Percentiles rank a stretch among this genome's conserved stretches.
Evolutionary conservation across 1,140 invertebrate genomes (phyloP).

Genomic region (Drosophila sturtevanti): DNA sequence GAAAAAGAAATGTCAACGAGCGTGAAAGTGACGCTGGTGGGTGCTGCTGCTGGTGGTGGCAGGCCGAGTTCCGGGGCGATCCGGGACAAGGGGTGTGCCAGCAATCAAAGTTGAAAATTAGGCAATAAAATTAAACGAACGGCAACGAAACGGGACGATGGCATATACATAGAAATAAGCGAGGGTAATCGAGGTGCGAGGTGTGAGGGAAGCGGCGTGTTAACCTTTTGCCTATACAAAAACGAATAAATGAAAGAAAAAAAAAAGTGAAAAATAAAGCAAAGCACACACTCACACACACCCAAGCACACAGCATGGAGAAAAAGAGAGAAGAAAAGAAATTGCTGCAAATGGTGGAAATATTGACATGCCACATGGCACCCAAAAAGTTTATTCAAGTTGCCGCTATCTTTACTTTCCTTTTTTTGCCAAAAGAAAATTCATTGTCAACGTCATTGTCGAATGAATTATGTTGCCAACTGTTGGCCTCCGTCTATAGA

Average conservation of each 20-base stretch:
- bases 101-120: conserved; percentile 80
- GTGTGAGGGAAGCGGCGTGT: conserved; percentile 8
- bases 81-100: conserved; percentile 37
- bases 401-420: conserved; percentile 49
- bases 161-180: not conserved
- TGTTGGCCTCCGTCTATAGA: not conserved
- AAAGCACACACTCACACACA: not conserved
- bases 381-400: conserved; percentile 7
- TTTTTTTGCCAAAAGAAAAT: conserved; percentile 21
- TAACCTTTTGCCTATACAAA: conserved; percentile 59
- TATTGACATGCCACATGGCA: conserved; percentile 64
- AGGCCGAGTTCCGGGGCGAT: not conserved
- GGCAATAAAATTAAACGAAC: conserved; percentile 80
- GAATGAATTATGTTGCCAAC: conserved; percentile 53
- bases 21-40: conserved; percentile 57
- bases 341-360: conserved; percentile 61
- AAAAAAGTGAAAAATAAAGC: too few relatives aligned
- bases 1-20: conserved; percentile 70
- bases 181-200: not conserved
- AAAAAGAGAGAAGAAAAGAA: conserved; percentile 31
- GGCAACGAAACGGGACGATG: conserved; percentile 51
- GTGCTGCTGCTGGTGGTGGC: not conserved
- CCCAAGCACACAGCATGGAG: not conserved
- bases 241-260: conserved; percentile 1
- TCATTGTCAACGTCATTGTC: conserved; percentile 29